Conservation (phyloP, 2,797 vertebrate species). For the Eulemur mongoz region DNA sequence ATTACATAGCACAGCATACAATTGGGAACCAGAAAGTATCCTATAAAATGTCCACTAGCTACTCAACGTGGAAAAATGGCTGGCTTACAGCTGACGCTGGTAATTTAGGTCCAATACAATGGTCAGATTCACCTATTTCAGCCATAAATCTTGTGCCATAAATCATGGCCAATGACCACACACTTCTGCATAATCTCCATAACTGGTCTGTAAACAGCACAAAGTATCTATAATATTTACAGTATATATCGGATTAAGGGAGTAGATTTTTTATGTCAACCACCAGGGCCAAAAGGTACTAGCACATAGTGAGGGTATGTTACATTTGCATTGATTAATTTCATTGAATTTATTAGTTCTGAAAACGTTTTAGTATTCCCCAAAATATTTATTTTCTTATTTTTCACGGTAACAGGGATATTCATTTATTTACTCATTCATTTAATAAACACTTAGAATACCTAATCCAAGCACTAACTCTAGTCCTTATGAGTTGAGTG, state of each 20-base stretch:
- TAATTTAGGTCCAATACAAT: not conserved
- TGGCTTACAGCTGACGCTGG: not conserved
- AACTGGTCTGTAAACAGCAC: not conserved
- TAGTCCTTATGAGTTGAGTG: not conserved
- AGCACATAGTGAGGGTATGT: not conserved
- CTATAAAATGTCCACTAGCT: not conserved
- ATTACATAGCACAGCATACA: not conserved
- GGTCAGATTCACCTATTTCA: not conserved
- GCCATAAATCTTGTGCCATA: not conserved
- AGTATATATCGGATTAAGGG: not conserved
- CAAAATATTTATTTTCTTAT: not conserved
- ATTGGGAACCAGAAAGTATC: not conserved
- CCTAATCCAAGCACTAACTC: not conserved
- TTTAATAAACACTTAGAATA: slow-evolving; percentile 34
- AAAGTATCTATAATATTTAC: not conserved
- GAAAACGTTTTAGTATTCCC: not conserved
- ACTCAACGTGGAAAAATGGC: not conserved
- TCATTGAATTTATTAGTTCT: not conserved
- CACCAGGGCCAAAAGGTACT: not conserved
- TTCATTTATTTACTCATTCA: not conserved
- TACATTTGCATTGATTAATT: not conserved
- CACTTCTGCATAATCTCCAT: not conserved
- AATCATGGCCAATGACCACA: not conserved
- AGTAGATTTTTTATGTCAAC: not conserved
- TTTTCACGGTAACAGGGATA: not conserved